These are phyloP conservation scores for Petrophora chlorosata DNA, from an alignment of 2,888 invertebrate species.

Conservation along the genomic window DNA sequence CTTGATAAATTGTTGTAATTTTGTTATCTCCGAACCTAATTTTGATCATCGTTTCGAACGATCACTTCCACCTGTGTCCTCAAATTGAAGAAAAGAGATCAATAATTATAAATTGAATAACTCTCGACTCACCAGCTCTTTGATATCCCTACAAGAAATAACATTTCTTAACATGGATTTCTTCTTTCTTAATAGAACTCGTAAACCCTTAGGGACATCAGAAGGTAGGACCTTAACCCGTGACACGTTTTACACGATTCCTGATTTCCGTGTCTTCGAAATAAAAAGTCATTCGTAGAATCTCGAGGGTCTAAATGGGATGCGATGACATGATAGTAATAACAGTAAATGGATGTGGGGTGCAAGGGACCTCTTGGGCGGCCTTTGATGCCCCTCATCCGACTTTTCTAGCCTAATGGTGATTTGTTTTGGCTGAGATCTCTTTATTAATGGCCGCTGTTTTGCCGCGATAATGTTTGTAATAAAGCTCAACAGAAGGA, in stretches of 20 bases:
- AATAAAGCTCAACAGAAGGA: conserved; percentile 38
- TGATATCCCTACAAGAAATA: too few relatives aligned
- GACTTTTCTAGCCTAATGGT: conserved; percentile 37
- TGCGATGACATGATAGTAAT: conserved; percentile 61
- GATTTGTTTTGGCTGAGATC: conserved; percentile 42
- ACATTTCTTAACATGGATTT: too few relatives aligned
- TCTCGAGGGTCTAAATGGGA: conserved; percentile 55
- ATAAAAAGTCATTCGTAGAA: conserved; percentile 38
- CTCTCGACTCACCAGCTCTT: too few relatives aligned
- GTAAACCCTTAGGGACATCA: too few relatives aligned
- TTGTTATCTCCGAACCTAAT: too few relatives aligned
- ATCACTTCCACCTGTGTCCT: too few relatives aligned
- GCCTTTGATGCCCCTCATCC: conserved; percentile 34
- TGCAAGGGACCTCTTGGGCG: conserved; percentile 39
- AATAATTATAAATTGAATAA: too few relatives aligned
- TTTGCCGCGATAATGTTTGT: conserved; percentile 40
- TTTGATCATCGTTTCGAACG: too few relatives aligned
- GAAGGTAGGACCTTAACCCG: too few relatives aligned
- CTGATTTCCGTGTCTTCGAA: conserved; percentile 23
- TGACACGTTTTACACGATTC: conserved; percentile 6
- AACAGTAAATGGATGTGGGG: conserved; percentile 58
- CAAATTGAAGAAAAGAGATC: too few relatives aligned
- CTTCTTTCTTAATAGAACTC: too few relatives aligned
- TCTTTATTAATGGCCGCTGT: conserved; percentile 42
- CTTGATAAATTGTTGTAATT: too few relatives aligned